Conservation (phyloP, 1,140 invertebrate genomes). For the Tetraneura akinire region DNA sequence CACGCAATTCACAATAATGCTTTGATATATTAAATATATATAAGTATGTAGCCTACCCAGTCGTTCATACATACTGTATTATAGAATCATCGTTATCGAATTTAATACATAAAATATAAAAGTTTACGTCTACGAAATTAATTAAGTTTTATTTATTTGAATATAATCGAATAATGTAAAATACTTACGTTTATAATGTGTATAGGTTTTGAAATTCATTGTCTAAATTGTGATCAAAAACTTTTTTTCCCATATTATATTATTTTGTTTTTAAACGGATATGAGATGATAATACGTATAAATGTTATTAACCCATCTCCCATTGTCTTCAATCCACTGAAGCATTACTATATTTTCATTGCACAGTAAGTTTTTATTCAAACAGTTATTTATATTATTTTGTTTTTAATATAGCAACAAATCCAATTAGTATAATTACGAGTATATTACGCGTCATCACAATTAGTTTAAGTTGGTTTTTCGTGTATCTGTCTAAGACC, state of each 20-base stretch:
- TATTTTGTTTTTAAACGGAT: no score
- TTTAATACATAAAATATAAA: neutral
- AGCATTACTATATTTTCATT: neutral
- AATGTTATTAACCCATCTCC: neutral
- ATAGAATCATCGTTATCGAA: neutral
- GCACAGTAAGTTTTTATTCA: neutral
- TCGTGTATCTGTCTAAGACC: neutral
- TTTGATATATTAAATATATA: neutral
- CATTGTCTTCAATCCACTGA: constrained; percentile 8
- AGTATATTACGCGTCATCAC: neutral
- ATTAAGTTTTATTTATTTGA: neutral
- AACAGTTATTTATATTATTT: neutral
- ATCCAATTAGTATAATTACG: neutral
- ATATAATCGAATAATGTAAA: no score
- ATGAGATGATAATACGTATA: no score
- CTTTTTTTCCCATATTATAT: no score
- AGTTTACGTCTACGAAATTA: neutral
- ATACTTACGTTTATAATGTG: no score
- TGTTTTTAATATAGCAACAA: neutral
- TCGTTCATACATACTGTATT: neutral
- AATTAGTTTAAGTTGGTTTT: neutral
- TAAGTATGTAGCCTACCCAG: no score
- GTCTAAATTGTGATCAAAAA: no score
- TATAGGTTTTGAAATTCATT: no score
- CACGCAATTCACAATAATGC: neutral